Evolutionary conservation across 1,140 invertebrate genomes (phyloP).

Genomic region (Cylas formicarius): DNA sequence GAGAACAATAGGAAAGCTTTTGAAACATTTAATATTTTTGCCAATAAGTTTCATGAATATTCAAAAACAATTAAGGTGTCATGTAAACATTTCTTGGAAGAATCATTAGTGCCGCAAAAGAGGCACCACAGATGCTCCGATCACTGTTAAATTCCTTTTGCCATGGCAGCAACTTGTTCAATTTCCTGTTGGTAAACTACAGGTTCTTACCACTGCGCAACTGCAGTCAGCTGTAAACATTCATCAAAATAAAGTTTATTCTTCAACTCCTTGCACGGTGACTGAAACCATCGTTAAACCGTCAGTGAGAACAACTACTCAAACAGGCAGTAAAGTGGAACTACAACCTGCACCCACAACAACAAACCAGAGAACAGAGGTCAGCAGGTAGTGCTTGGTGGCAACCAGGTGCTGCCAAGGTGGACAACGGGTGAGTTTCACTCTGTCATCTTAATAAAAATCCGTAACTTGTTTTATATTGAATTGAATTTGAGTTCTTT

Average conservation of each 20-base stretch:
- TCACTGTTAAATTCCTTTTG: slow-evolving; percentile 83
- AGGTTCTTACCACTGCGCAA: slow-evolving; percentile 65
- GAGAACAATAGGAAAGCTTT: no score
- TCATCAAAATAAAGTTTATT: no score
- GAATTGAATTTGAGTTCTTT: no score
- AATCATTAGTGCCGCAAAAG: slow-evolving; percentile 34
- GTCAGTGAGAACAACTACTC: slow-evolving; percentile 21
- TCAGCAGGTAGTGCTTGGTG: slow-evolving; percentile 35
- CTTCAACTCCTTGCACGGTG: no score
- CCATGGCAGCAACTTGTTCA: slow-evolving; percentile 91
- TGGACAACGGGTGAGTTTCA: slow-evolving; percentile 34
- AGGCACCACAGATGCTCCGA: slow-evolving; percentile 70
- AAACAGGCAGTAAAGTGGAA: slow-evolving; percentile 35
- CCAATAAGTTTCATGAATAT: no score
- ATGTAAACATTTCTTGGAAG: no score
- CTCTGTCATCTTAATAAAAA: no score
- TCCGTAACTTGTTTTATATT: no score
- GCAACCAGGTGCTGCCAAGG: slow-evolving; percentile 35
- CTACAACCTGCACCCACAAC: slow-evolving; percentile 23
- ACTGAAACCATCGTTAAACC: slow-evolving; percentile 39
- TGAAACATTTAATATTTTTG: no score
- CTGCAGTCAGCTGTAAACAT: slow-evolving; percentile 27
- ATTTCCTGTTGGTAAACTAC: slow-evolving; percentile 87
- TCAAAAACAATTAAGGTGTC: no score
- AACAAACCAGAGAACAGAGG: slow-evolving; percentile 30